These are phyloP conservation scores for Capromys pilorides DNA, from an alignment of 2,797 vertebrate genomes.

Conservation along the genomic window DNA sequence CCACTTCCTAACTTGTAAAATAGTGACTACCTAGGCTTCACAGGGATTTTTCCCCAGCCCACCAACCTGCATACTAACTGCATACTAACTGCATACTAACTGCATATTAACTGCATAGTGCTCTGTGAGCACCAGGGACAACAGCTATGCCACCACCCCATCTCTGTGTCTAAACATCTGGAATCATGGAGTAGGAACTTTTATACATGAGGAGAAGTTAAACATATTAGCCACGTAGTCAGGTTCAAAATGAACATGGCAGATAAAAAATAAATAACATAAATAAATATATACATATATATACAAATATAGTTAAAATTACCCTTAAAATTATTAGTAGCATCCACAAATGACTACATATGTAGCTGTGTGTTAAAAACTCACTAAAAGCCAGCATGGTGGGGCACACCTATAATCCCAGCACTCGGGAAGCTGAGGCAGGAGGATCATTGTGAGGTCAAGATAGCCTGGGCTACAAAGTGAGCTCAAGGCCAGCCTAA, in stretches of 20 bases:
- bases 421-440: no score
- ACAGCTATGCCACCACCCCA: not conserved
- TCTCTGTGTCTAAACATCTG: not conserved
- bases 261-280: not conserved
- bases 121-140: not conserved
- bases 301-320: not conserved
- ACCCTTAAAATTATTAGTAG: conserved; percentile 22
- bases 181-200: not conserved
- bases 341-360: not conserved
- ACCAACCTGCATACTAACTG: not conserved
- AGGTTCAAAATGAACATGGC: not conserved
- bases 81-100: not conserved
- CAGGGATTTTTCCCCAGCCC: not conserved
- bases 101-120: not conserved
- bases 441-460: no score
- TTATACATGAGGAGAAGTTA: not conserved
- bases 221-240: not conserved
- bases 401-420: no score
- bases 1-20: not conserved
- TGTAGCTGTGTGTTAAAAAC: conserved; percentile 1
- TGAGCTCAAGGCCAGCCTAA: no score
- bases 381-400: not conserved
- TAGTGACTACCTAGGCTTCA: not conserved
- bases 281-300: not conserved
- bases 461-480: no score